Evolutionary conservation across 2,888 invertebrate species (phyloP).

Genomic region (Ariolimax columbianus): DNA sequence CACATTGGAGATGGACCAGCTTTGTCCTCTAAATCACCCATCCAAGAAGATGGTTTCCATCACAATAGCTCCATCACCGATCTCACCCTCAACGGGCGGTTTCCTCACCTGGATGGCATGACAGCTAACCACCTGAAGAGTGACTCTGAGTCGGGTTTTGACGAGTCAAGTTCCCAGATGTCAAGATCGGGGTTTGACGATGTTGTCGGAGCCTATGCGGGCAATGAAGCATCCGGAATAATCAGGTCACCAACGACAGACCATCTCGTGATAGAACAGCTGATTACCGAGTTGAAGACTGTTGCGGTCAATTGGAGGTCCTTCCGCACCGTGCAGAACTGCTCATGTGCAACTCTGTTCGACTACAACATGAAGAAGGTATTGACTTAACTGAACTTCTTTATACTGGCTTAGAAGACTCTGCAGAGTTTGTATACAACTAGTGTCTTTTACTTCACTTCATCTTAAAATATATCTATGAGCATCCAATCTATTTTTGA

Average conservation of each 20-base stretch:
- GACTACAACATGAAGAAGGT: conserved; percentile 95
- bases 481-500: no score
- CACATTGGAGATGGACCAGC: conserved; percentile 54
- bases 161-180: conserved; percentile 75
- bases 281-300: conserved; percentile 87
- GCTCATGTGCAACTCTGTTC: conserved; percentile 94
- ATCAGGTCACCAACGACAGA: conserved; percentile 66
- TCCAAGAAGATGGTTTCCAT: conserved; percentile 39
- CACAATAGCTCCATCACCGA: conserved; percentile 34
- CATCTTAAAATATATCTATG: no score
- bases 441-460: no score
- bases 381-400: conserved; percentile 57
- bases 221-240: conserved; percentile 60
- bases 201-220: conserved; percentile 58
- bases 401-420: no score
- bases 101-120: conserved; percentile 26
- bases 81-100: conserved; percentile 39
- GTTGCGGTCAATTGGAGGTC: conserved; percentile 97
- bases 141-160: conserved; percentile 79
- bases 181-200: conserved; percentile 73
- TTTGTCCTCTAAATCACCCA: conserved; percentile 37
- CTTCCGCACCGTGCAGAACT: conserved; percentile 90
- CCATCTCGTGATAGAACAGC: conserved; percentile 80
- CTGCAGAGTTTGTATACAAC: no score
- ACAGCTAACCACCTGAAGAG: conserved; percentile 62